Evolutionary conservation across 2,797 vertebrate species (phyloP), one percentile per base, ranked within the genome.

Genomic region (Allobates femoralis): DNA sequence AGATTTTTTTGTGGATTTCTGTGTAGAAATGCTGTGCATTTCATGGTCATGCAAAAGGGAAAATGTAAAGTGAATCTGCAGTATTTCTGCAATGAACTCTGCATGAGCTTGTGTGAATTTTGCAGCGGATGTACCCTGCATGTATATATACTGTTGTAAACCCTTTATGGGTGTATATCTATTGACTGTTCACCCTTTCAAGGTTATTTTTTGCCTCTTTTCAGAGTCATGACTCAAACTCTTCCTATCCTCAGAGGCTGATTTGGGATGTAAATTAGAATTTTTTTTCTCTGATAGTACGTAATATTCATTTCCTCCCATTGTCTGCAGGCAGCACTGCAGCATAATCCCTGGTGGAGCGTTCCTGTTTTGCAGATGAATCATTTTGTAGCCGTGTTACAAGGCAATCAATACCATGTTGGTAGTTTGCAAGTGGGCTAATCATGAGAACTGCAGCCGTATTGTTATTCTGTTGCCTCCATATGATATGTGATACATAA

Each of bases 301-400:
- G 23, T 56, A 28, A 55, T 73, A 56, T 73, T 73, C 53, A 73
- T 56, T 56, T 56, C 21, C 14, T 82, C 23, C 66, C 50, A 74
- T 46, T 74, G 69, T 76, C 56, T 84, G 82, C 71, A 64, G 56
- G 37, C 53, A 60, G 71, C 82, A 28, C 34, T 75, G 55, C 69
- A 74, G 55, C 4, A 74, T 75, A 34, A 32, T 64, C 55, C 46
- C 21, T 15, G 74, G 55, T 32, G 81, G 41, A 51, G 69, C 23
- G 1, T 64, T 84, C 26, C 26, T 76, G 32, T 62, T 84, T 76
- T 76, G 55, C 69, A 75, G 81, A 75, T 74, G 18, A 83, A 74
- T 74, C 50, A 74, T 75, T 75, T 74, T 60, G 81, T 83, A 58
- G 69, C 32, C n/a, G 28, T 75, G n/a, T 83, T 74, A 83, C 71